Base-by-base conservation (phyloP, 2,797 vertebrate species). In the Ptychadena robeensis region DNA sequence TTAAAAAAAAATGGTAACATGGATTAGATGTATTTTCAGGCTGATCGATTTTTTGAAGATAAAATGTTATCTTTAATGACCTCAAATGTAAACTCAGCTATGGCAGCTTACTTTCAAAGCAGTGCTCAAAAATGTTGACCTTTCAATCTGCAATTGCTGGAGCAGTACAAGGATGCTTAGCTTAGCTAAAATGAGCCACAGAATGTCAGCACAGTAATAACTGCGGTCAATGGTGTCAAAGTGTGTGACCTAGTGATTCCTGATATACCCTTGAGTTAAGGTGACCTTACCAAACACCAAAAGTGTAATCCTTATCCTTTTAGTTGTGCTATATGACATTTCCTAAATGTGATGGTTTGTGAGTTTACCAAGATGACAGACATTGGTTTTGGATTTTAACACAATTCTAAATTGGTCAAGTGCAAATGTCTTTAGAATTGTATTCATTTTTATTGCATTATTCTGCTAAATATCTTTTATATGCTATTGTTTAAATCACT, bases 71-170 rank as follows among this genome's bases (percentile, higher is more conserved):
- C 59, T 61, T 61, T 61, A 28, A 3, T 25, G 59, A 53, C 44
- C 44, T 53, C 44, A 53, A 53, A 53, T 53, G 44, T 22, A n/a
- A 22, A 53, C 44, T 53, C 18, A 61, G 27, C 59, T 10, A 61
- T 61, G 59, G 44, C 18, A 64, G 38, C 25, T 61, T 61, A 61
- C 25, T 37, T 61, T 37, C 35, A 65, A 11, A 53, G 44, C 44
- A 4, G 44, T 22, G 30, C 73, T 44, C n/a, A 67, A 18, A 67
- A 38, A 28, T 66, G 38, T 61, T 78, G 64, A 78, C 75, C 75
- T 78, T 78, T 78, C 30, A 32, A 31, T 78, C n/a, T 37, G 22
- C 22, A 57, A 61, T 8, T 27, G 28, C 27, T 65, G 15, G 34
- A 66, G 37, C 74, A 77, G 63, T 61, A 77, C 37, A 4, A 53